Evolutionary conservation across 2,113 vertebrate genomes (phyloP), one percentile per base, ranked within the genome.

Genomic region (Rhabdomys dilectus): DNA sequence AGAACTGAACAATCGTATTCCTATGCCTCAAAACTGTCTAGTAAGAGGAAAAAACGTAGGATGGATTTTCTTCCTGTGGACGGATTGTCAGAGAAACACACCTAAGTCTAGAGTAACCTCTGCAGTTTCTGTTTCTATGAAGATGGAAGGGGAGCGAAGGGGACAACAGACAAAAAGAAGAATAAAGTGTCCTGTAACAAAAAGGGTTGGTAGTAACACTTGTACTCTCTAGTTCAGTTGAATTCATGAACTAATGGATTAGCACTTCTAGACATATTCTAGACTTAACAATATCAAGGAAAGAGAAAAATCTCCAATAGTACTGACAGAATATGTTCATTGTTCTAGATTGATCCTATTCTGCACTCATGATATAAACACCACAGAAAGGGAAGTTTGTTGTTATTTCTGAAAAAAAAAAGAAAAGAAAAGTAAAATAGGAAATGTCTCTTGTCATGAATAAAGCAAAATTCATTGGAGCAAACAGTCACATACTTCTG

Each of bases 381-480:
- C 11, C n/a, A 72, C 1, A 78, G 31, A 3, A 84, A 56, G 51
- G 31, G n/a, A 81, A 24, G 21, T 91, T 77, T 89, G 42, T 68
- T 86, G 42, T 80, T 5, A 68, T 8, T 62, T 26, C 2, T 22
- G 39, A 19, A 68, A 93, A 94, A 12, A 36, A 16, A 56, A 19
- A 29, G 45, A 93, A 95, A 51, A 93, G 93, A 12, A 36, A 16
- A 56, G 24, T 34, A 60, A 93, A 97, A 51, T 22, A 73, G 4
- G 10, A 36, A 42, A 66, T 39, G 24, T 3, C 10, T 8, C 36
- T 70, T 53, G 7, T 80, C 39, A 80, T 11, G 10, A 93, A 72
- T 34, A 88, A 94, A 94, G 36, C 62, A 94, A 92, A 88, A 96
- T 12, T 7, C 12, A 92, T 60, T 17, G 72, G 75, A 77, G 22